Evolutionary conservation across 2,888 invertebrate genomes (phyloP), one percentile per base, ranked within the genome.

Genomic region (Synanthedon vespiformis): DNA sequence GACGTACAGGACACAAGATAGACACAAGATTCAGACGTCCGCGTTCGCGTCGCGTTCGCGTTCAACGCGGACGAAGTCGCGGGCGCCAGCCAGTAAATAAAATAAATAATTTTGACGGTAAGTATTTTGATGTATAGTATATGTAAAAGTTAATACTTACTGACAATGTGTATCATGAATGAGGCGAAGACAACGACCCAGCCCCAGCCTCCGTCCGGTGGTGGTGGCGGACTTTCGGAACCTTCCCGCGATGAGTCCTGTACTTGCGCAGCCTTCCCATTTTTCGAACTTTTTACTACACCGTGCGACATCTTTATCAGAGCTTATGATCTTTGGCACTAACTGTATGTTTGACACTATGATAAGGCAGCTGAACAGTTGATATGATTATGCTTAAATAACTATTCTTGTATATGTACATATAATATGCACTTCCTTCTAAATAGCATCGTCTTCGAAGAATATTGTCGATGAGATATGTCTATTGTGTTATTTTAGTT

Each of bases 161-260:
- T 95, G 83, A 95, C 91, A 63, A 96, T 92, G 85, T 99, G 98
- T 66, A 99, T 95, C 93, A 98, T 93, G 84, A 99, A 98, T 6
- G 97, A 97, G 22, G 94, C 96, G 71, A 96, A 93, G 53, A 97
- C 97, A 52, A 97, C 95, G 80, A 94, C 89, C 96, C 96, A 97
- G 0, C 97, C 97, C 97, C 97, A 97, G 11, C 97, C 97, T 1
- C 97, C 96, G 71, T 97, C 97, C 0, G 95, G 95, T 14, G 94
- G 94, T 56, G 91, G 79, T 5, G 89, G 86, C 54, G 84, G 73
- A 56, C 74, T 77, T 58, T 74, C 74, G 1, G 78, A 71, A 40
- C 74, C 70, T 54, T 75, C 77, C 52, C 77, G 65, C 52, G 74
- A 70, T 40, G 74, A 68, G 52, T 73, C 77, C 58, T 65, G 70